phyloP scores from a whole-genome alignment of 2,797 vertebrate genomes.

The Salmo trutta region DNA sequence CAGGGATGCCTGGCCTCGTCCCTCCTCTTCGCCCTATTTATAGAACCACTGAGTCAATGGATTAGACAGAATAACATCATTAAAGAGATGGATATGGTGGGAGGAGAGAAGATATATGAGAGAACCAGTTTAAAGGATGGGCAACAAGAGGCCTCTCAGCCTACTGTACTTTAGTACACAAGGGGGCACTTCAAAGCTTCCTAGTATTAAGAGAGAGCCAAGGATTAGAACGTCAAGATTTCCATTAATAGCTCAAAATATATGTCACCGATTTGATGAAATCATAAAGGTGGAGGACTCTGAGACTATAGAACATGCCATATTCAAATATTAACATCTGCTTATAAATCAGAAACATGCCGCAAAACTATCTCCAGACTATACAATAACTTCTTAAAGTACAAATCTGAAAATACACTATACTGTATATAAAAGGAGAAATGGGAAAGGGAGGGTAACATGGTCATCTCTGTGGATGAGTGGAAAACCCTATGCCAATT shows the following conservation, averaged over 20 bases:
- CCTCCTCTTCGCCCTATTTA: conserved; percentile 16
- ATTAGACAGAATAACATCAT: conserved; percentile 12
- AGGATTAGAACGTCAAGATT: no score
- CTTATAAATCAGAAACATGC: no score
- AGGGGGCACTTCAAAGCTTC: neutral
- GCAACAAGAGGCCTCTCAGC: neutral
- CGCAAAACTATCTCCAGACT: neutral
- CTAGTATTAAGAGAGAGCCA: neutral
- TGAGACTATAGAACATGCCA: no score
- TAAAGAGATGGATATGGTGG: neutral
- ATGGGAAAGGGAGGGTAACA: no score
- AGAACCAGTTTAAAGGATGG: conserved; percentile 2
- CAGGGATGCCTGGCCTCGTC: neutral
- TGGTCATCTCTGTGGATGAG: no score
- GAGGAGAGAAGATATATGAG: neutral
- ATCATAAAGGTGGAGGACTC: no score
- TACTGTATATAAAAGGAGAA: neutral
- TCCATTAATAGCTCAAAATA: no score
- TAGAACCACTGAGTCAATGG: conserved; percentile 4
- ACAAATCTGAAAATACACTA: neutral
- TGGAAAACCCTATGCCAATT: no score
- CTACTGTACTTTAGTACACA: neutral
- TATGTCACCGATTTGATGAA: no score
- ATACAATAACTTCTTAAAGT: neutral
- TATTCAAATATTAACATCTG: no score